A percentile compares a stretch with the other conserved stretches of the same genome.
phyloP scores from a whole-genome alignment of 2,888 invertebrate species.

The Rambutsinella grinnellia region DNA sequence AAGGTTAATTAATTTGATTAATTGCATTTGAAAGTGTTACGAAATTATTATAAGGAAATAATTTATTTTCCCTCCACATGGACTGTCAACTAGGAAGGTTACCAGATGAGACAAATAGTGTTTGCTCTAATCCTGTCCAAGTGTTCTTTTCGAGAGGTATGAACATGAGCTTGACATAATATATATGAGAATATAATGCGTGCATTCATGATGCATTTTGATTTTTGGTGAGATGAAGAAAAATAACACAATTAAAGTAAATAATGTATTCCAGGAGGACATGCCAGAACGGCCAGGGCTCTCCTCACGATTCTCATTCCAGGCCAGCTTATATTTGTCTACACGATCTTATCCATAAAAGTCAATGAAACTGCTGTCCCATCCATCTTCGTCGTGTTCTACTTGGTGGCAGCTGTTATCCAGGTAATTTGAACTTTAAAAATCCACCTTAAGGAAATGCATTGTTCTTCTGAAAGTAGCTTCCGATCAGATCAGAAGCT shows the following conservation, averaged over 20 bases:
- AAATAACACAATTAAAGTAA: not conserved
- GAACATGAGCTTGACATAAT: conserved; percentile 72
- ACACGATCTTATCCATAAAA: conserved; percentile 79
- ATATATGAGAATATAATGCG: conserved; percentile 76
- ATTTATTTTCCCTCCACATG: conserved; percentile 76
- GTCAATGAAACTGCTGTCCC: conserved; percentile 46
- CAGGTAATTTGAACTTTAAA: conserved; percentile 46
- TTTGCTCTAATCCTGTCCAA: conserved; percentile 74
- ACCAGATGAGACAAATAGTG: conserved; percentile 70
- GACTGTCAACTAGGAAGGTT: conserved; percentile 75
- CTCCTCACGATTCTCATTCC: conserved; percentile 66
- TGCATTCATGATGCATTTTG: conserved; percentile 68
- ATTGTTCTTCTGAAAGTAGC: not conserved
- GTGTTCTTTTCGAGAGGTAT: conserved; percentile 76
- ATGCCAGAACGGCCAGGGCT: conserved; percentile 71
- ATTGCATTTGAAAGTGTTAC: no score
- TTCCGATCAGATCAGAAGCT: not conserved
- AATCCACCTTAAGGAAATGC: not conserved
- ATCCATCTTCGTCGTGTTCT: conserved; percentile 49
- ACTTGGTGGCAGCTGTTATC: conserved; percentile 55
- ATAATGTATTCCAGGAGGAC: conserved; percentile 61
- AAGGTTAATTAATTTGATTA: no score
- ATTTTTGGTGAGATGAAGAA: no score
- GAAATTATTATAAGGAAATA: no score
- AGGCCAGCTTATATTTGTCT: conserved; percentile 68